These are phyloP conservation scores for Erpobdella octoculata DNA, from an alignment of 2,888 invertebrate species.

Conservation along the genomic window DNA sequence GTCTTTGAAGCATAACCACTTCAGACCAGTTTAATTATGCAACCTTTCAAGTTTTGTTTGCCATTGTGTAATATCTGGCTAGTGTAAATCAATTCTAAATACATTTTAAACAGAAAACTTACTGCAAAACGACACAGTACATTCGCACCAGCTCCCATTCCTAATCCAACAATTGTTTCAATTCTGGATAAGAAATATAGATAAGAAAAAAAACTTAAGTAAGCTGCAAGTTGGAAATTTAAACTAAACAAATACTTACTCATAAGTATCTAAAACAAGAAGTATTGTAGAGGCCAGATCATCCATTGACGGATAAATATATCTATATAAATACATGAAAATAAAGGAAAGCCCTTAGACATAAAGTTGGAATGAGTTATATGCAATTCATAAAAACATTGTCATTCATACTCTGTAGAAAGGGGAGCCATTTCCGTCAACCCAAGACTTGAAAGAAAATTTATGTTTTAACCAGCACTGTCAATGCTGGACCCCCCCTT, in stretches of 20 bases:
- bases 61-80: too few species aligned
- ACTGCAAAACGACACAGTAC: constrained; percentile 84
- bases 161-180: constrained; percentile 82
- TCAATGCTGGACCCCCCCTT: too few species aligned
- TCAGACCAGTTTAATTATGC: too few species aligned
- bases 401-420: constrained; percentile 8
- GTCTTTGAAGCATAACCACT: too few species aligned
- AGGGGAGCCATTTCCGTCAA: constrained; percentile 13
- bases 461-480: too few species aligned
- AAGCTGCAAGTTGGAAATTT: not conserved
- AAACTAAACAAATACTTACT: constrained; percentile 36
- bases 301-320: constrained; percentile 89
- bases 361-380: too few species aligned
- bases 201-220: not conserved
- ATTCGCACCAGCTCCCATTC: constrained; percentile 93
- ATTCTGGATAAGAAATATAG: constrained; percentile 57
- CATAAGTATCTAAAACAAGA: constrained; percentile 70
- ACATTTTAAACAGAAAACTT: constrained; percentile 41
- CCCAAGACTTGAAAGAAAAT: constrained; percentile 1
- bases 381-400: not conserved
- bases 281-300: constrained; percentile 82
- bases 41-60: too few species aligned
- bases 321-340: constrained; percentile 59
- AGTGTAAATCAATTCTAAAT: too few species aligned
- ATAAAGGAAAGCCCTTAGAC: too few species aligned